phyloP scores from a whole-genome alignment of 1,140 invertebrate species.

The silkworm (Bombyx mori) region DNA sequence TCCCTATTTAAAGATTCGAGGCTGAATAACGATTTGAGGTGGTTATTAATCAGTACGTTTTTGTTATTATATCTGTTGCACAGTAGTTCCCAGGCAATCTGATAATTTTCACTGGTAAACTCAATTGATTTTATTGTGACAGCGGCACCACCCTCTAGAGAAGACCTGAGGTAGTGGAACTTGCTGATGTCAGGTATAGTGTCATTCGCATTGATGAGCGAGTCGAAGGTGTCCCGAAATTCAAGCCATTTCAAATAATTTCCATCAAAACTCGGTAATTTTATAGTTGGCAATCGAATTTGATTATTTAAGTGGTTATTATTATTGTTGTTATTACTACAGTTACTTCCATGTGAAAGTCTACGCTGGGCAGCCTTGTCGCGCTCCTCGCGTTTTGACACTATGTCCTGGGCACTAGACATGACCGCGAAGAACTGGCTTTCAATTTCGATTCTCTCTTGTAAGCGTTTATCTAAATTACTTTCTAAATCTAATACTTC shows the following conservation, averaged over 20 bases:
- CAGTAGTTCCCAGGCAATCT: conserved; percentile 11
- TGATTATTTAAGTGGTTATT: not conserved
- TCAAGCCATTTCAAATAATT: conserved; percentile 15
- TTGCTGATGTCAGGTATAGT: conserved; percentile 9
- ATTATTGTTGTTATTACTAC: not conserved
- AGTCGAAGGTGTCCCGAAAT: conserved; percentile 13
- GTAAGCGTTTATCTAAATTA: not conserved
- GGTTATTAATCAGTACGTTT: conserved; percentile 16
- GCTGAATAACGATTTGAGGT: conserved; percentile 14
- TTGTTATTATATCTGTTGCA: conserved; percentile 16
- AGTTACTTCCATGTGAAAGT: not conserved
- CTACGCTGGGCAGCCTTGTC: not conserved
- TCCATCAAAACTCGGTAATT: conserved; percentile 22
- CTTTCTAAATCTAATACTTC: not conserved
- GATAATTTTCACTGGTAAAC: conserved; percentile 16
- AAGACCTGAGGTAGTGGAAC: conserved; percentile 15
- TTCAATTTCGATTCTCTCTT: conserved; percentile 1
- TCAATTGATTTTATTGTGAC: conserved; percentile 13
- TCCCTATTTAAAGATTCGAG: conserved; percentile 11
- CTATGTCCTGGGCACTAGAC: too few relatives aligned
- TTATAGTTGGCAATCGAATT: conserved; percentile 18
- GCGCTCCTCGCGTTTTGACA: not conserved
- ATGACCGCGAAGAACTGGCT: not conserved
- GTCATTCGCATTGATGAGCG: conserved; percentile 7
- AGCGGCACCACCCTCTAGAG: conserved; percentile 10